Evolutionary conservation across 2,797 vertebrate genomes (phyloP).

Genomic region (Taenioides sp.): DNA sequence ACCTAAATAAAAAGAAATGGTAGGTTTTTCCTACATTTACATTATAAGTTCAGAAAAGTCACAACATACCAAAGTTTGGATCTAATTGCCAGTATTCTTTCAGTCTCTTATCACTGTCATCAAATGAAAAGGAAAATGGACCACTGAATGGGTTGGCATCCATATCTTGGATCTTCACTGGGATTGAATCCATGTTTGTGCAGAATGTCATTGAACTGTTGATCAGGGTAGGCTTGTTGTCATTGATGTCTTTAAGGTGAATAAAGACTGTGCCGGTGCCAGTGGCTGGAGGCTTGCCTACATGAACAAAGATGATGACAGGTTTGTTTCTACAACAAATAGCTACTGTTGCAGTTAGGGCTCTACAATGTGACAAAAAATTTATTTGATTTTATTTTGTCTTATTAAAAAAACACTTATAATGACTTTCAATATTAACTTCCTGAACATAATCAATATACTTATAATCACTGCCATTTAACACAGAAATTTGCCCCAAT

Average conservation of each 20-base stretch:
- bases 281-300: constrained; percentile 78
- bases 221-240: constrained; percentile 69
- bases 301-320: neutral
- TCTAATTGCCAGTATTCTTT: constrained; percentile 74
- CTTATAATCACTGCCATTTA: too few species aligned
- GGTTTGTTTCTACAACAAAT: neutral
- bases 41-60: neutral
- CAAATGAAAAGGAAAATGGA: constrained; percentile 77
- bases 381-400: too few species aligned
- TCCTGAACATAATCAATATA: too few species aligned
- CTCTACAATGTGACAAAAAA: neutral
- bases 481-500: too few species aligned
- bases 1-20: constrained; percentile 60
- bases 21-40: neutral
- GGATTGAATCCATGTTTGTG: constrained; percentile 53
- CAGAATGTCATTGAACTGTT: constrained; percentile 63
- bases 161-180: constrained; percentile 55
- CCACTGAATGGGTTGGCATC: constrained; percentile 69
- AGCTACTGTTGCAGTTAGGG: neutral
- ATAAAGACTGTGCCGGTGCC: constrained; percentile 74
- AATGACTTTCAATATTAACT: too few species aligned
- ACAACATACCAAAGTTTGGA: constrained; percentile 65
- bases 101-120: constrained; percentile 26
- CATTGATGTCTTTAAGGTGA: constrained; percentile 77
- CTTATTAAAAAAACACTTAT: too few species aligned